Conservation (phyloP, 2,888 invertebrate species). For the Antheraea assamensis region DNA sequence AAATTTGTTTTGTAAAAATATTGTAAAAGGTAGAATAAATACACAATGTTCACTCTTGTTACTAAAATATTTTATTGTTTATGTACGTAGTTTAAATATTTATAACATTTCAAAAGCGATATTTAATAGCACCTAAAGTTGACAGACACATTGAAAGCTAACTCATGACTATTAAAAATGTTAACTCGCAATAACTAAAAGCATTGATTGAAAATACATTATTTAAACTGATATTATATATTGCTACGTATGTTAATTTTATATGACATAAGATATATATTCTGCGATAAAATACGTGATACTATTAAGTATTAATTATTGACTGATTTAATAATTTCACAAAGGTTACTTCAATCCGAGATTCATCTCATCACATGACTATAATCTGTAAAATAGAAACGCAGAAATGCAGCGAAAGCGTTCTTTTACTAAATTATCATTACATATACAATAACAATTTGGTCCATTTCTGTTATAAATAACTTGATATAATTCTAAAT, state of each 20-base stretch:
- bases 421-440: neutral
- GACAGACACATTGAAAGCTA: neutral
- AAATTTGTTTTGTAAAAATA: too few relatives aligned
- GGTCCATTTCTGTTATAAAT: conserved; percentile 14
- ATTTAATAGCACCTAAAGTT: conserved; percentile 15
- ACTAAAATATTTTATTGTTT: conserved; percentile 15
- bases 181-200: neutral
- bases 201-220: neutral
- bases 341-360: neutral
- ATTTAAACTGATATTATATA: neutral
- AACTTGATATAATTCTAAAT: conserved; percentile 3
- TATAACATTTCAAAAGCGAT: conserved; percentile 15
- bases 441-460: conserved; percentile 15
- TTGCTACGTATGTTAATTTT: neutral
- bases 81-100: neutral
- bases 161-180: neutral
- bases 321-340: neutral
- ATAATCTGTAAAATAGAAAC: neutral
- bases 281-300: neutral
- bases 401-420: neutral
- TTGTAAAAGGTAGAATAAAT: neutral
- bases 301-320: neutral
- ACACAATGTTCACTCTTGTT: neutral
- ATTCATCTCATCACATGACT: neutral
- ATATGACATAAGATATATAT: neutral